These are phyloP conservation scores for Cantharis lateralis DNA, from an alignment of 2,888 invertebrate genomes.

Conservation along the genomic window DNA sequence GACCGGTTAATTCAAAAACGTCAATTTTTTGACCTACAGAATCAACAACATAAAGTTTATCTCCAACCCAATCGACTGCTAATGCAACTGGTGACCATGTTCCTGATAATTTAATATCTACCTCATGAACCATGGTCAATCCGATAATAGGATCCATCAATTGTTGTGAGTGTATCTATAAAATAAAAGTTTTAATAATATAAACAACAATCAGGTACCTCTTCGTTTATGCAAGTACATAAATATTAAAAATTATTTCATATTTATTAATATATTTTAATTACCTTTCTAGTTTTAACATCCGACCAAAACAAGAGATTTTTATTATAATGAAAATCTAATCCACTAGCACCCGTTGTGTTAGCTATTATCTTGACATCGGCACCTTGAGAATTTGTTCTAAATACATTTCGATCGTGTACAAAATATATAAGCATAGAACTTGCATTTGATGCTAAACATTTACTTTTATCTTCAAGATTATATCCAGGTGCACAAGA, in stretches of 20 bases:
- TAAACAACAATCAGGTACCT: background rate
- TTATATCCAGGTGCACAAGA: conserved; percentile 71
- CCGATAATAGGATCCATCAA: conserved; percentile 57
- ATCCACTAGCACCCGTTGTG: conserved; percentile 82
- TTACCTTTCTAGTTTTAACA: conserved; percentile 80
- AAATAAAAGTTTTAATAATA: background rate
- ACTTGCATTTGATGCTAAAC: conserved; percentile 65
- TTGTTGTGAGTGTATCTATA: conserved; percentile 66
- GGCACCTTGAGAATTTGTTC: conserved; percentile 71
- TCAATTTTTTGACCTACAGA: conserved; percentile 92
- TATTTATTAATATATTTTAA: conserved; percentile 17
- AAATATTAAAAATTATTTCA: background rate
- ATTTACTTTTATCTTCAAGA: conserved; percentile 62
- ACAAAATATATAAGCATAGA: conserved; percentile 69
- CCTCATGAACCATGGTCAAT: conserved; percentile 57
- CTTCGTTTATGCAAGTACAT: background rate
- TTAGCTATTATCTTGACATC: conserved; percentile 71
- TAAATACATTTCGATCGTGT: conserved; percentile 72
- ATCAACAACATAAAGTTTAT: conserved; percentile 94
- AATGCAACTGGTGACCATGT: conserved; percentile 90
- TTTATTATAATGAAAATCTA: conserved; percentile 80
- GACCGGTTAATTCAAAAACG: conserved; percentile 86
- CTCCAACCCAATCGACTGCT: conserved; percentile 96
- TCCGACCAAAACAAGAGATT: conserved; percentile 90
- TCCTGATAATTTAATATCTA: conserved; percentile 76